Base-by-base conservation (phyloP, 2,797 vertebrate genomes). In the Harpagifer antarcticus region DNA sequence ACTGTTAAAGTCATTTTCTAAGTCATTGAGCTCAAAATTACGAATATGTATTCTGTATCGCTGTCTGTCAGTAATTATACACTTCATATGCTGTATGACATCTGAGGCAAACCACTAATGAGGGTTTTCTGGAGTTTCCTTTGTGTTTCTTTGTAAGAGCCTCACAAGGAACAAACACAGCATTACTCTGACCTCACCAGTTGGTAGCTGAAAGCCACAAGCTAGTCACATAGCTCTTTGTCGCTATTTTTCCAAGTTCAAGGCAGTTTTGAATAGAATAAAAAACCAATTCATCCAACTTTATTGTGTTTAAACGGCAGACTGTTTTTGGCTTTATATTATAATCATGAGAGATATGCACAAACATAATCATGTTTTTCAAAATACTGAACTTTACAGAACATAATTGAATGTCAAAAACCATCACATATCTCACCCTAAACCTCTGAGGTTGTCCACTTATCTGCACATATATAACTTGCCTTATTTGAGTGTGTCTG, bases 41-140 rank as follows among this genome's bases (percentile, higher is more conserved):
- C 17, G 54, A 31, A 13, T 64, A 16, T 71, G 14, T 42, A 3
- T 55, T 69, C 27, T 40, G 3, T n/a, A 3, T 5, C 2, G 55
- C 12, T 23, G 40, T 20, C 1, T 70, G 19, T 62, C 14, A 5
- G 45, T 27, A 48, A 72, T 74, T 71, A 52, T 55, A 64, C 8
- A 50, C 49, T 64, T 59, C 54, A 52, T 56, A 57, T 57, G 61
- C 52, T 43, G 23, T n/a, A 47, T 67, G 68, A 54, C n/a, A 16
- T 75, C 65, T 60, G 72, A 70, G 55, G 56, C 10, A 43, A 82
- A 79, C 73, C 78, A 61, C 74, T 76, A 74, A 82, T 64, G 47
- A 74, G 12, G 33, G 58, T 79, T 68, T 60, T 49, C 57, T 48
- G 16, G 27, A 65, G 40, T 59, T 43, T 61, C 16, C 13, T 48